Evolutionary conservation across 1,140 invertebrate species (phyloP).

Genomic region (Geopemphigus sp.): DNA sequence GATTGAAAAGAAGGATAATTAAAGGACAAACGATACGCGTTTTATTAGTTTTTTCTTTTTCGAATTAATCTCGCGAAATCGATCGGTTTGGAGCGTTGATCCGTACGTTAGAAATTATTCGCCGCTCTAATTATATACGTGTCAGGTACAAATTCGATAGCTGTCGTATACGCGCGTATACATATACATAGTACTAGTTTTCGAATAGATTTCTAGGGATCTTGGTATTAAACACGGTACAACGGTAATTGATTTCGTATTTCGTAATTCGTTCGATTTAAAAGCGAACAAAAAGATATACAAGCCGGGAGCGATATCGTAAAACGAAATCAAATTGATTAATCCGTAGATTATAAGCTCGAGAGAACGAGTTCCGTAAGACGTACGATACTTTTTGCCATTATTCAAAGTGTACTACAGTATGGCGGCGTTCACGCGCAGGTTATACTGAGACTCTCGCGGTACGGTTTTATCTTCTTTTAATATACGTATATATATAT

Average conservation of each 20-base stretch:
- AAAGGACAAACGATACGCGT: not conserved
- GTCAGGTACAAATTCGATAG: not conserved
- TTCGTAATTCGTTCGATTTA: not conserved
- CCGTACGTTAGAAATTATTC: not conserved
- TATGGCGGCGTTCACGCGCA: not conserved
- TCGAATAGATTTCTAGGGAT: not conserved
- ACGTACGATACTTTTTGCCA: not conserved
- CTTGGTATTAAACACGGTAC: not conserved
- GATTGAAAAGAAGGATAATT: not conserved
- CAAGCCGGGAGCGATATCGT: not conserved
- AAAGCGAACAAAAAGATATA: not conserved
- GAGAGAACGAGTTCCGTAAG: not conserved
- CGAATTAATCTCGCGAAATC: not conserved
- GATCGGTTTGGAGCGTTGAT: not conserved
- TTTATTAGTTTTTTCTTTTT: not conserved
- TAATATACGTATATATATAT: not conserved
- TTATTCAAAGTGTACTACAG: not conserved
- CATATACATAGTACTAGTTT: not conserved
- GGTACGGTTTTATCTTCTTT: too few relatives aligned
- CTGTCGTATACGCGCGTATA: not conserved
- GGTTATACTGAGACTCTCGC: too few relatives aligned
- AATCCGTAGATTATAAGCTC: not conserved
- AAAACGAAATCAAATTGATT: constrained; percentile 8
- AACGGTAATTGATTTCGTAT: not conserved
- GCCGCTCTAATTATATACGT: not conserved